A percentile compares a stretch with the other conserved stretches of the same genome.
These are phyloP conservation scores for Lithobius niger DNA, from an alignment of 1,140 invertebrate genomes.

Conservation along the genomic window DNA sequence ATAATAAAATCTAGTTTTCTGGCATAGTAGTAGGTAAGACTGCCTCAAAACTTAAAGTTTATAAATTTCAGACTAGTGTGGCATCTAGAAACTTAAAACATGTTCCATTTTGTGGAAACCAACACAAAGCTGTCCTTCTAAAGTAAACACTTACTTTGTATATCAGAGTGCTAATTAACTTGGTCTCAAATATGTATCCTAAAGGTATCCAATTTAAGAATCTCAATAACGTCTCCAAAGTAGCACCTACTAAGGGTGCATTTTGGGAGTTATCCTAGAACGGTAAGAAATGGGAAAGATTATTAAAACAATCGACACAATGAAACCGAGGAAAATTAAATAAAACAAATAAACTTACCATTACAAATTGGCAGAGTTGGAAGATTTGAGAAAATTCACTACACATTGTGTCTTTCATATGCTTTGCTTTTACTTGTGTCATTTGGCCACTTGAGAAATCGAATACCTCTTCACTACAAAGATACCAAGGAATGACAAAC, in stretches of 20 bases:
- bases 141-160: conserved; percentile 61
- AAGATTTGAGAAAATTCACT: conserved; percentile 97
- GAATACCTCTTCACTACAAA: conserved; percentile 87
- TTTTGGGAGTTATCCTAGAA: conserved; percentile 85
- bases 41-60: no score
- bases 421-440: conserved; percentile 97
- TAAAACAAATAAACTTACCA: conserved; percentile 40
- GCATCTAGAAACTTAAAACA: no score
- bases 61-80: no score
- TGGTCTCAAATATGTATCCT: conserved; percentile 99
- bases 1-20: no score
- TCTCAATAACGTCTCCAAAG: conserved; percentile 85
- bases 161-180: conserved; percentile 85
- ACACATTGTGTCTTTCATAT: conserved; percentile 99
- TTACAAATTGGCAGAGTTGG: conserved; percentile 91
- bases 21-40: no score
- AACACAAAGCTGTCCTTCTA: no score
- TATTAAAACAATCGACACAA: no score
- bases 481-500: conserved; percentile 6
- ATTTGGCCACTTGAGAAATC: conserved; percentile 96
- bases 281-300: conserved; percentile 16
- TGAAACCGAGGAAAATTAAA: conserved; percentile 9
- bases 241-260: conserved; percentile 81
- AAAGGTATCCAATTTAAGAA: conserved; percentile 99
- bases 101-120: no score